Percentiles rank a stretch among this genome's conserved stretches.
phyloP scores from a whole-genome alignment of 2,113 vertebrate genomes.

The Lampris megalopsis region DNA sequence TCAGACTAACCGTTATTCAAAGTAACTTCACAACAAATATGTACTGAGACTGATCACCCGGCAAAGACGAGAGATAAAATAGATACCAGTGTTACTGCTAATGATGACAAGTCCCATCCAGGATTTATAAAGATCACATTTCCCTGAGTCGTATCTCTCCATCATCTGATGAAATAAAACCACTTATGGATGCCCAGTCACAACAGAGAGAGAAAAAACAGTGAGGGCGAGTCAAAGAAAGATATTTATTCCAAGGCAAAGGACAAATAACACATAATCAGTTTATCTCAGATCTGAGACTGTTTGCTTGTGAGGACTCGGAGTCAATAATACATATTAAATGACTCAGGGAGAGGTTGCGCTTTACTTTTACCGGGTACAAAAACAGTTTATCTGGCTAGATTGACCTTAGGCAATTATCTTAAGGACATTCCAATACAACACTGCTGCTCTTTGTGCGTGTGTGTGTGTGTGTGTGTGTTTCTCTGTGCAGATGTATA shows the following conservation, averaged over 20 bases:
- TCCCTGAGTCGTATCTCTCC: slow-evolving; percentile 30
- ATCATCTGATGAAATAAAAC: slow-evolving; percentile 25
- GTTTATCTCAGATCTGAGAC: slow-evolving; percentile 56
- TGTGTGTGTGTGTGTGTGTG: background rate
- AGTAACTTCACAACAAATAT: too few relatives aligned
- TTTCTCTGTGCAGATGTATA: background rate
- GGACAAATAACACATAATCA: slow-evolving; percentile 54
- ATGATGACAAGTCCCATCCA: slow-evolving; percentile 8
- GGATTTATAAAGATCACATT: slow-evolving; percentile 4
- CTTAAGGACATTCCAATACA: slow-evolving; percentile 74
- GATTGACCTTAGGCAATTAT: slow-evolving; percentile 76
- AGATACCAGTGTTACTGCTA: background rate
- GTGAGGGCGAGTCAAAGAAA: slow-evolving; percentile 18
- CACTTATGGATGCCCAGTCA: slow-evolving; percentile 22
- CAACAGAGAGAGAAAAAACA: slow-evolving; percentile 29
- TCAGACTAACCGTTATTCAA: too few relatives aligned
- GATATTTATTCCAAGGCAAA: slow-evolving; percentile 53
- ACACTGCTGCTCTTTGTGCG: slow-evolving; percentile 31
- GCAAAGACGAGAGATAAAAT: background rate
- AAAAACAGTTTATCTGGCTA: slow-evolving; percentile 74
- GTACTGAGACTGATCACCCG: background rate
- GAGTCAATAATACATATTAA: slow-evolving; percentile 72
- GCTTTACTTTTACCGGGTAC: slow-evolving; percentile 72
- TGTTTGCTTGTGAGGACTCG: slow-evolving; percentile 52
- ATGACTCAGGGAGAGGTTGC: slow-evolving; percentile 68